These are phyloP conservation scores for Calypte anna DNA, from an alignment of 2,113 vertebrate species.

Conservation along the genomic window DNA sequence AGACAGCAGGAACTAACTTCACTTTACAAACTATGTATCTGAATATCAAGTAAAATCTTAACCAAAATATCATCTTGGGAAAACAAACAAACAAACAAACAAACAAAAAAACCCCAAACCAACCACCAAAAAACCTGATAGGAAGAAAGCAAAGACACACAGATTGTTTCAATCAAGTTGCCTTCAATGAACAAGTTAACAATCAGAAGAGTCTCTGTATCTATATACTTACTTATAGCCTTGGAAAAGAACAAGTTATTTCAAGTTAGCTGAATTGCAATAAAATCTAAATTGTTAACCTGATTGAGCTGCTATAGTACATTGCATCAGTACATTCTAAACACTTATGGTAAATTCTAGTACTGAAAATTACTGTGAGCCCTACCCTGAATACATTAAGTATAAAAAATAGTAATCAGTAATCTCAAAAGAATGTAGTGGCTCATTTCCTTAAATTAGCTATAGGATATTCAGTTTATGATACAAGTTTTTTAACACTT, in stretches of 20 bases:
- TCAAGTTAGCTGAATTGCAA: neutral
- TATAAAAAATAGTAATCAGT: neutral
- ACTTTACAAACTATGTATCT: neutral
- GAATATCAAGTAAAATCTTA: rapidly evolving
- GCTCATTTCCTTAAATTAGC: neutral
- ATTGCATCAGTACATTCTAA: neutral
- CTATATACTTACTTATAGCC: neutral
- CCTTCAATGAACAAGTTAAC: neutral
- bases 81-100: neutral
- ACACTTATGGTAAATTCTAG: neutral
- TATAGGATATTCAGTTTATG: neutral
- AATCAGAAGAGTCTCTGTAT: neutral
- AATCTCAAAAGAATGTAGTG: neutral
- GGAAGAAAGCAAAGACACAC: neutral
- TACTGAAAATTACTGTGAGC: neutral
- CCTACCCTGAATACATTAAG: neutral
- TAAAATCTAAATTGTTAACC: neutral
- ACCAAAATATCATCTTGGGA: neutral
- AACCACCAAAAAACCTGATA: too few relatives aligned
- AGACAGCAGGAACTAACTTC: neutral
- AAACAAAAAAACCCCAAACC: too few relatives aligned
- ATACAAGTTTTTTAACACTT: neutral
- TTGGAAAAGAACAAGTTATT: neutral
- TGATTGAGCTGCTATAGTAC: neutral
- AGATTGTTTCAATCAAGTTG: neutral